Percentiles rank a stretch among this genome's conserved stretches.
Conservation (phyloP, 2,888 invertebrate genomes). For the Dyspetes luteomarginatus region DNA sequence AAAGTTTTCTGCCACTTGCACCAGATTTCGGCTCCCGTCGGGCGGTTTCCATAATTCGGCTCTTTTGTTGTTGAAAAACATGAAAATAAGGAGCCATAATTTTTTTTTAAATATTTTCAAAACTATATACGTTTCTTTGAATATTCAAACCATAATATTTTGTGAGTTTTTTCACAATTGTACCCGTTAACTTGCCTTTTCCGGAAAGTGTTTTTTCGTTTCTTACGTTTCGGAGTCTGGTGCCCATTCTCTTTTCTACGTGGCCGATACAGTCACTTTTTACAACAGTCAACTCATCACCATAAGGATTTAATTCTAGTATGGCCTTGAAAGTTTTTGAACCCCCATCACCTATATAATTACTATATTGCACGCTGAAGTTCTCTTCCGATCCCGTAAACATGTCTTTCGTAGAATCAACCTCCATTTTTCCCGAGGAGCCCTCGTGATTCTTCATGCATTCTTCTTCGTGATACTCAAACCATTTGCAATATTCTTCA, state of each 20-base stretch:
- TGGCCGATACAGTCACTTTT: too few relatives aligned
- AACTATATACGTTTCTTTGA: slow-evolving; percentile 8
- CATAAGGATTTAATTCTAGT: background rate
- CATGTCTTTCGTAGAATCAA: slow-evolving; percentile 2
- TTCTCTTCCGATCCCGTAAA: background rate
- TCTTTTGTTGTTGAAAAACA: slow-evolving; percentile 36
- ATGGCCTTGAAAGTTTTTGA: background rate
- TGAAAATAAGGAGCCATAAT: background rate
- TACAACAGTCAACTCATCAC: too few relatives aligned
- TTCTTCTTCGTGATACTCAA: background rate
- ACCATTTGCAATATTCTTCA: slow-evolving; percentile 3
- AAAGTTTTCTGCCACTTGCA: background rate
- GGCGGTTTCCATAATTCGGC: slow-evolving; percentile 24
- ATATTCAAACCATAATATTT: too few relatives aligned
- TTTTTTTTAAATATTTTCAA: slow-evolving; percentile 22
- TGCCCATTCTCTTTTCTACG: too few relatives aligned
- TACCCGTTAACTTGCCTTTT: background rate
- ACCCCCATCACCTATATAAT: slow-evolving; percentile 8
- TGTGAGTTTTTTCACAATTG: too few relatives aligned
- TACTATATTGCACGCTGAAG: background rate
- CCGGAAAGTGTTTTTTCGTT: too few relatives aligned
- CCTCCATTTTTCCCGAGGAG: slow-evolving; percentile 3
- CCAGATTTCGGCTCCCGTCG: slow-evolving; percentile 31
- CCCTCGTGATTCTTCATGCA: slow-evolving; percentile 1
- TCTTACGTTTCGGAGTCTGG: too few relatives aligned